Evolutionary conservation across 1,140 invertebrate genomes (phyloP).

Genomic region (Listronotus bonariensis): DNA sequence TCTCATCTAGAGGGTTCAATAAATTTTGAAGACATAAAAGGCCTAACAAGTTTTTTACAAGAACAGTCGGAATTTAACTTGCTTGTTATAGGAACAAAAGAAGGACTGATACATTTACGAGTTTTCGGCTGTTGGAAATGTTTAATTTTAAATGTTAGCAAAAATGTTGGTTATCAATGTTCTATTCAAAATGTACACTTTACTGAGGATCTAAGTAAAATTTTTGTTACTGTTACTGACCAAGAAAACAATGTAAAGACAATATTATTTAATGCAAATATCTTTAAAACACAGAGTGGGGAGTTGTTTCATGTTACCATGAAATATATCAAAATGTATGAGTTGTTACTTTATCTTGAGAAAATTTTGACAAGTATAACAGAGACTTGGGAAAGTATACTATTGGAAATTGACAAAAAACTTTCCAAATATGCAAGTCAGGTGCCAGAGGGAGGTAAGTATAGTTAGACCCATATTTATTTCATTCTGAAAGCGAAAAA

Average conservation of each 20-base stretch:
- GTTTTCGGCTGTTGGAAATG: constrained; percentile 85
- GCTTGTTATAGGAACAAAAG: constrained; percentile 76
- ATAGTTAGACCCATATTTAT: too few species aligned
- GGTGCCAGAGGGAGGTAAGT: constrained; percentile 68
- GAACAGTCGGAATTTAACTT: constrained; percentile 76
- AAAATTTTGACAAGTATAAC: constrained; percentile 82
- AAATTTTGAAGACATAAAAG: constrained; percentile 64
- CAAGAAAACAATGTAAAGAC: constrained; percentile 60
- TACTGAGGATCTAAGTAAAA: constrained; percentile 64
- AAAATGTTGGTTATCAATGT: constrained; percentile 61
- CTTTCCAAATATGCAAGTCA: constrained; percentile 84
- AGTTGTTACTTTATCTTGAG: constrained; percentile 70
- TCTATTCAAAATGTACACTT: constrained; percentile 65
- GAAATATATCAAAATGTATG: constrained; percentile 72
- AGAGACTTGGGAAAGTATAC: constrained; percentile 93
- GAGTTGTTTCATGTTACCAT: constrained; percentile 73
- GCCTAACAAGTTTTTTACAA: constrained; percentile 63
- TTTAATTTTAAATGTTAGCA: constrained; percentile 68
- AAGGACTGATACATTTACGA: constrained; percentile 74
- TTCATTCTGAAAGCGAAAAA: too few species aligned
- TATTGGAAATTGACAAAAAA: constrained; percentile 93
- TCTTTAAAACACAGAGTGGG: constrained; percentile 67
- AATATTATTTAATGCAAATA: constrained; percentile 67
- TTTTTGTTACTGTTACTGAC: constrained; percentile 63
- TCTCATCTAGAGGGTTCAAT: constrained; percentile 56